These are phyloP conservation scores for Acanthosepion esculentum DNA, from an alignment of 2,888 invertebrate species.

Conservation along the genomic window DNA sequence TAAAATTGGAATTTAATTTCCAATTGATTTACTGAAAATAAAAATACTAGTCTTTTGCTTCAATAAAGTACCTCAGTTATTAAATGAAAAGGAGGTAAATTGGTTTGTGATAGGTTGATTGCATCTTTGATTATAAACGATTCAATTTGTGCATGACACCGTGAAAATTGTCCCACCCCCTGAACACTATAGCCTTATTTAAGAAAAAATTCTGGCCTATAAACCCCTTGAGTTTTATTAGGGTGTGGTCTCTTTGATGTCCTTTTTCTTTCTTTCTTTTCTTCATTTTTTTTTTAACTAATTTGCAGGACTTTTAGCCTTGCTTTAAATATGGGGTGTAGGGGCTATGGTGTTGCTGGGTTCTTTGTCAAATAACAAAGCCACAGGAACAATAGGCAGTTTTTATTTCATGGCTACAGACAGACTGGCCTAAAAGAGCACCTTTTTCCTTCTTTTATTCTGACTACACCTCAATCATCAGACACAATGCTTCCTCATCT, in stretches of 20 bases:
- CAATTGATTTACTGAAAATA: background rate
- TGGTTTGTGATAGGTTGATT: background rate
- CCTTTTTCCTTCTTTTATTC: background rate
- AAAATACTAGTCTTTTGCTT: background rate
- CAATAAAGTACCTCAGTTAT: background rate
- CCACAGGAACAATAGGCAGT: background rate
- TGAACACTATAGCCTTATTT: background rate
- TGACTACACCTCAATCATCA: constrained; percentile 6
- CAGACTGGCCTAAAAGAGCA: background rate
- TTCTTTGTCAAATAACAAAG: background rate
- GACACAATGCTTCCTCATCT: background rate
- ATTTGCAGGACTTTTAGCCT: background rate
- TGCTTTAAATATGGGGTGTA: background rate
- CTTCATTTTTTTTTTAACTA: background rate
- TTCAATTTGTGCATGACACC: background rate
- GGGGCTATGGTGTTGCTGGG: background rate
- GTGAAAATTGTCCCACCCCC: background rate
- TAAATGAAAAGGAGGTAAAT: background rate
- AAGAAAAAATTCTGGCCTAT: background rate
- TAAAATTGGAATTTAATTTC: background rate
- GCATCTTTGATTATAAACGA: background rate
- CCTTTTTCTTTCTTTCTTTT: too few relatives aligned
- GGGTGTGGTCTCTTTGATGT: background rate
- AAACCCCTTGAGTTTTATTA: background rate
- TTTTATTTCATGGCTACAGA: background rate